Conservation (phyloP, 92 coral and sea anemone species). For the Porites lobata region DNA sequence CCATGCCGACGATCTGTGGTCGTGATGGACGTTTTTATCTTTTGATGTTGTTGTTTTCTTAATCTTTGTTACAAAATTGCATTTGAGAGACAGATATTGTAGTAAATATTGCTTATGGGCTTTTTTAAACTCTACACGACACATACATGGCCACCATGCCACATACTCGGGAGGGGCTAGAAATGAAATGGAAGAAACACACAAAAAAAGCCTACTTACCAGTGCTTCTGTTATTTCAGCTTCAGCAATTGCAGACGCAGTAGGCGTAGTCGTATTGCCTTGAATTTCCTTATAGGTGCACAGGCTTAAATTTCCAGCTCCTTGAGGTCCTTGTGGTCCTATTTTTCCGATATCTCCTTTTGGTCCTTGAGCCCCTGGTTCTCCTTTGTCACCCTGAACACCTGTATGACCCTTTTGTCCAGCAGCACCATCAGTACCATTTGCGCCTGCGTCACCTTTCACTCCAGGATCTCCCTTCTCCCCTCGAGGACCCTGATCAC, state of each 20-base stretch:
- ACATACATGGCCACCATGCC: background rate
- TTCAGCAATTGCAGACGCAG: accelerated
- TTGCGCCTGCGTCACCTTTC: background rate
- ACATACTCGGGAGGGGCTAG: background rate
- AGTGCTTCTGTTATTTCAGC: background rate
- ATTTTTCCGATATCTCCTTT: constrained; percentile 1
- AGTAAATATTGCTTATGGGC: background rate
- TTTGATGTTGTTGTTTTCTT: no score
- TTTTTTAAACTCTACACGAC: background rate
- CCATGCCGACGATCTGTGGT: no score
- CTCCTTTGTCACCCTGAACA: constrained; percentile 30
- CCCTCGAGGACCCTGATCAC: constrained; percentile 15
- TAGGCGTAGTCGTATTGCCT: background rate
- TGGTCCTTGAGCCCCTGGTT: background rate
- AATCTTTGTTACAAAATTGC: no score
- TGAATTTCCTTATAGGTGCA: background rate
- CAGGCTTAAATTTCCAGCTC: constrained; percentile 55
- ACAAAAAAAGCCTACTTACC: background rate
- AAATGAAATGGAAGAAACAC: background rate
- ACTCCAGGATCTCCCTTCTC: background rate
- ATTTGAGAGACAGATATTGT: no score
- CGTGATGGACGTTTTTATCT: no score
- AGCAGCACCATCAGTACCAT: background rate
- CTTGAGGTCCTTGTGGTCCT: constrained; percentile 44
- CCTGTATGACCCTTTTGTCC: background rate